Conservation (phyloP, 2,797 vertebrate genomes). For the Zalophus californianus region DNA sequence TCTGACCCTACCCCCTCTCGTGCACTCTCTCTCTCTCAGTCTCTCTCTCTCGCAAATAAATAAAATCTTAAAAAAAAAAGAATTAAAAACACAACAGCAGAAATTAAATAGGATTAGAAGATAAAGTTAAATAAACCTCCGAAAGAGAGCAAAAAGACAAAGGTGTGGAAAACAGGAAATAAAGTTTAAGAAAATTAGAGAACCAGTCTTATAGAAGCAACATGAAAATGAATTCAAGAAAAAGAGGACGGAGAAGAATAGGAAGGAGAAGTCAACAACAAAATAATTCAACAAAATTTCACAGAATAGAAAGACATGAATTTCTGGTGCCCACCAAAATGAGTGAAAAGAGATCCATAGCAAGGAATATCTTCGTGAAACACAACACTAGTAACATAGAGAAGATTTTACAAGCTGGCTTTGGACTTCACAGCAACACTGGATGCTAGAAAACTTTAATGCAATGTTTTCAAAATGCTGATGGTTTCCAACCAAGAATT, state of each 20-base stretch:
- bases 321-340: background rate
- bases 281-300: background rate
- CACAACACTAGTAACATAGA: background rate
- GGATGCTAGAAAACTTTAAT: background rate
- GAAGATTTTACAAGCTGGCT: background rate
- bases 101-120: slow-evolving; percentile 21
- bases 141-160: slow-evolving; percentile 43
- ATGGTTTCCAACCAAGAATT: slow-evolving; percentile 49
- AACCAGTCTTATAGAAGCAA: background rate
- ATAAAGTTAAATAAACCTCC: background rate
- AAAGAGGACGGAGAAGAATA: background rate
- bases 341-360: background rate
- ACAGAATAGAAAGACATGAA: background rate
- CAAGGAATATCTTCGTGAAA: slow-evolving; percentile 38
- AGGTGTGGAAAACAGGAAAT: background rate
- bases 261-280: background rate
- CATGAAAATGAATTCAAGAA: slow-evolving; percentile 1
- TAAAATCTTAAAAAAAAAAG: background rate
- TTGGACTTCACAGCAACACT: background rate
- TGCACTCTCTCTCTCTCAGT: too few species aligned
- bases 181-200: background rate
- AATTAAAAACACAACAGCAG: background rate
- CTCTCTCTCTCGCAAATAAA: too few species aligned
- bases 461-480: background rate
- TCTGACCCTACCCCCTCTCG: too few species aligned